Conservation (phyloP, 2,113 vertebrate species). For the Alethe castanea region DNA sequence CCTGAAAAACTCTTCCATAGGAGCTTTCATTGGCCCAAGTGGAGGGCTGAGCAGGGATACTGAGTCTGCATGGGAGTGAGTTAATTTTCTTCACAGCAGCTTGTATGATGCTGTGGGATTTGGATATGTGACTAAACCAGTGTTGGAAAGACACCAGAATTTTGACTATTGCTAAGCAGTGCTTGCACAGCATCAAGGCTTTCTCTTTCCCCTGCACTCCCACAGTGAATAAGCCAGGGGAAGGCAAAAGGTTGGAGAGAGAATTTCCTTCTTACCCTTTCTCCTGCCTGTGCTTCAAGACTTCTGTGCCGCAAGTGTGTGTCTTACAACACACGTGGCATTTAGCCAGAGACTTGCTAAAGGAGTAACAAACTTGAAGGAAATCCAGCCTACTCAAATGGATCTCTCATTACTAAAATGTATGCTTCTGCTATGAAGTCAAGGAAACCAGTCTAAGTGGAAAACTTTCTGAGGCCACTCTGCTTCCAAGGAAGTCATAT, state of each 20-base stretch:
- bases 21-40: not conserved
- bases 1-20: not conserved
- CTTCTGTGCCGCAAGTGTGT: not conserved
- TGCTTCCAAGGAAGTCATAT: not conserved
- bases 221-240: not conserved
- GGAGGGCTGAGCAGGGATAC: not conserved
- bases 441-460: not conserved
- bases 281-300: not conserved
- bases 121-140: not conserved
- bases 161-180: not conserved
- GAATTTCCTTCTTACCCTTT: not conserved
- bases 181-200: not conserved
- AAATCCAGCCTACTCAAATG: not conserved
- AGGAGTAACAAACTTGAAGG: not conserved
- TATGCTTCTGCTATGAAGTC: not conserved
- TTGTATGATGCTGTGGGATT: not conserved
- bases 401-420: not conserved
- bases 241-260: not conserved
- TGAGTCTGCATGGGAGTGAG: not conserved
- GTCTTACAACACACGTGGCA: not conserved
- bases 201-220: fast-evolving
- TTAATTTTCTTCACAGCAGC: not conserved
- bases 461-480: not conserved
- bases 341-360: not conserved
- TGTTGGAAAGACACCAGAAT: not conserved